A percentile compares a stretch with the other conserved stretches of the same genome.
phyloP scores from a whole-genome alignment of 2,113 vertebrate genomes.

The Paratilapia polleni region DNA sequence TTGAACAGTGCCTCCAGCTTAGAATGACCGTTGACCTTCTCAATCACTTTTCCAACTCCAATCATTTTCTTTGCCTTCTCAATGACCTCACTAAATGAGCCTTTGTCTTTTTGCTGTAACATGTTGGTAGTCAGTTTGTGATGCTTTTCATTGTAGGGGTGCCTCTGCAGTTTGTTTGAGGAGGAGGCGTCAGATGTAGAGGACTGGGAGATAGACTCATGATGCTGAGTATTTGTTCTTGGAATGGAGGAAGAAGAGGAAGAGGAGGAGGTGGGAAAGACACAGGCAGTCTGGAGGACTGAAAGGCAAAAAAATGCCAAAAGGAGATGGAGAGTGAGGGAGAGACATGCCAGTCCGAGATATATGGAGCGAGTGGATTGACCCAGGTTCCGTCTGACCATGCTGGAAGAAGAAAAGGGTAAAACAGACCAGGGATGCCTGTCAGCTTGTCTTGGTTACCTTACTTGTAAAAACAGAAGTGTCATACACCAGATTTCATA shows the following conservation, averaged over 20 bases:
- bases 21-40: slow-evolving; percentile 19
- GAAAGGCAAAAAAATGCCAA: slow-evolving; percentile 77
- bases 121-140: not conserved
- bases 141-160: not conserved
- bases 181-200: slow-evolving; percentile 42
- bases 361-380: slow-evolving; percentile 79
- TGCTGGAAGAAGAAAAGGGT: slow-evolving; percentile 58
- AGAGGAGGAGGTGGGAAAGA: slow-evolving; percentile 48
- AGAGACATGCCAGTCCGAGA: slow-evolving; percentile 76
- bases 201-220: slow-evolving; percentile 14
- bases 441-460: not conserved
- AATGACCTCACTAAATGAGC: not conserved
- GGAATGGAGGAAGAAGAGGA: slow-evolving; percentile 22
- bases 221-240: slow-evolving; percentile 15
- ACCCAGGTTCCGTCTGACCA: slow-evolving; percentile 52
- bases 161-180: slow-evolving; percentile 35
- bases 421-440: not conserved
- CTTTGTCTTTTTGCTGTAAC: not conserved
- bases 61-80: slow-evolving; percentile 21
- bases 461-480: not conserved
- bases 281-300: slow-evolving; percentile 60
- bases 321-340: slow-evolving; percentile 78
- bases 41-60: not conserved
- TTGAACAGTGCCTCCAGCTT: slow-evolving; percentile 81
- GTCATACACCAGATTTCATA: not conserved